phyloP scores from a whole-genome alignment of 2,797 vertebrate genomes.

The Neomorphus geoffroyi region DNA sequence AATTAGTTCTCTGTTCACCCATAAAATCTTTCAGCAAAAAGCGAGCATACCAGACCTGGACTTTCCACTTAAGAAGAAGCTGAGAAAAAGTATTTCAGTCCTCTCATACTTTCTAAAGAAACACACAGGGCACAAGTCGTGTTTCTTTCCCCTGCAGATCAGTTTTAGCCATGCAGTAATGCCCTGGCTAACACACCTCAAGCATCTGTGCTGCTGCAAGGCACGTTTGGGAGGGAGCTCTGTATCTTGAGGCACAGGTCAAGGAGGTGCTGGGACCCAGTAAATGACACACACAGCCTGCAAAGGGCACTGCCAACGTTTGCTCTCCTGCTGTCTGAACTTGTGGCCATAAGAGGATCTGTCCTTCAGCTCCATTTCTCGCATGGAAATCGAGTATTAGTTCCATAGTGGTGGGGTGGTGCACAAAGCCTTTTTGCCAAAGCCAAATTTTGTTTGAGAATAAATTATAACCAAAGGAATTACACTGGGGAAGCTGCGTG shows the following conservation, averaged over 20 bases:
- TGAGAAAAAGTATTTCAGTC: not conserved
- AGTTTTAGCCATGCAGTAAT: not conserved
- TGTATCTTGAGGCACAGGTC: not conserved
- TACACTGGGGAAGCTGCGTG: not conserved
- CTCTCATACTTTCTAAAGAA: not conserved
- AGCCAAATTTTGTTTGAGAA: not conserved
- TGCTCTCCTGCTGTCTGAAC: not conserved
- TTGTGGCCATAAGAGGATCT: not conserved
- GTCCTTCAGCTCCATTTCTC: not conserved
- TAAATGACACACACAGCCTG: accelerated
- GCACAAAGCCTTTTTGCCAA: not conserved
- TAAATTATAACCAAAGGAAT: not conserved
- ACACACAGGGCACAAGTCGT: not conserved
- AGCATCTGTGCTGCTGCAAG: not conserved
- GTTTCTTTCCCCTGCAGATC: not conserved
- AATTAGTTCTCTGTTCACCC: not conserved
- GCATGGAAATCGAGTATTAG: not conserved
- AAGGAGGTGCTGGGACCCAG: not conserved
- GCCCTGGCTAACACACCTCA: not conserved
- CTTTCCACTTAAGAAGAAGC: not conserved
- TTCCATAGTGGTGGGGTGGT: not conserved
- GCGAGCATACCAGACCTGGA: not conserved
- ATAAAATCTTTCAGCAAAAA: not conserved
- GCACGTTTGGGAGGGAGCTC: not conserved
- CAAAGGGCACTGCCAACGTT: accelerated